phyloP scores from a whole-genome alignment of 1,140 invertebrate genomes.

The Conus betulinus region DNA sequence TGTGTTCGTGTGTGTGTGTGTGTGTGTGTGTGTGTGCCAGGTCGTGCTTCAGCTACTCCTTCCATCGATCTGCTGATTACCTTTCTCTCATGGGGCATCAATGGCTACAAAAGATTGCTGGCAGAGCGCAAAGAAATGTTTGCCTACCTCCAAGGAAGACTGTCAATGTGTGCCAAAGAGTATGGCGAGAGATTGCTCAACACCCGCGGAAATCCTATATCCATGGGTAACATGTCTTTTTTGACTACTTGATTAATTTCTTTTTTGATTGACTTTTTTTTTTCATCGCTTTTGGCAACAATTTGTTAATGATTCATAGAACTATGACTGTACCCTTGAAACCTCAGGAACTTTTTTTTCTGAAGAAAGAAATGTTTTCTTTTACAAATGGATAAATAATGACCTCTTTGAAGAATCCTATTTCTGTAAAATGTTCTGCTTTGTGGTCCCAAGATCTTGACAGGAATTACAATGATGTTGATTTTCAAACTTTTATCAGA shows the following conservation, averaged over 20 bases:
- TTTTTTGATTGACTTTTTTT: too few relatives aligned
- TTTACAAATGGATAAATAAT: too few relatives aligned
- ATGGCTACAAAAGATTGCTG: conserved; percentile 82
- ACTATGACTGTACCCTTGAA: too few relatives aligned
- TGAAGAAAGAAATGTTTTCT: too few relatives aligned
- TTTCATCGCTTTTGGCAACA: too few relatives aligned
- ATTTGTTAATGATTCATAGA: too few relatives aligned
- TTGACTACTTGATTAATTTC: not conserved
- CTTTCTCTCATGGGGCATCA: conserved; percentile 84
- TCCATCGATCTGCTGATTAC: conserved; percentile 89
- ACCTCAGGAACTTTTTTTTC: too few relatives aligned
- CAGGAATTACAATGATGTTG: too few relatives aligned
- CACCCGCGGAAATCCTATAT: conserved; percentile 85
- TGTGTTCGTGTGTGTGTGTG: not conserved
- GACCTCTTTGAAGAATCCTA: too few relatives aligned
- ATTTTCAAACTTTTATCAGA: too few relatives aligned
- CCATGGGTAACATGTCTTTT: conserved; percentile 80
- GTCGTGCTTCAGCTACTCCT: conserved; percentile 85
- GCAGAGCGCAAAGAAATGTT: conserved; percentile 83
- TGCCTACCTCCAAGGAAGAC: conserved; percentile 80
- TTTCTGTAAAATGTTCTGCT: too few relatives aligned
- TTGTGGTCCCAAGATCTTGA: too few relatives aligned
- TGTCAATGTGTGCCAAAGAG: conserved; percentile 80
- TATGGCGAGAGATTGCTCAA: conserved; percentile 83
- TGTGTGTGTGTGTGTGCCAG: conserved; percentile 69